Evolutionary conservation across 2,797 vertebrate species (phyloP).

Genomic region (Notoglanidium macrostoma): DNA sequence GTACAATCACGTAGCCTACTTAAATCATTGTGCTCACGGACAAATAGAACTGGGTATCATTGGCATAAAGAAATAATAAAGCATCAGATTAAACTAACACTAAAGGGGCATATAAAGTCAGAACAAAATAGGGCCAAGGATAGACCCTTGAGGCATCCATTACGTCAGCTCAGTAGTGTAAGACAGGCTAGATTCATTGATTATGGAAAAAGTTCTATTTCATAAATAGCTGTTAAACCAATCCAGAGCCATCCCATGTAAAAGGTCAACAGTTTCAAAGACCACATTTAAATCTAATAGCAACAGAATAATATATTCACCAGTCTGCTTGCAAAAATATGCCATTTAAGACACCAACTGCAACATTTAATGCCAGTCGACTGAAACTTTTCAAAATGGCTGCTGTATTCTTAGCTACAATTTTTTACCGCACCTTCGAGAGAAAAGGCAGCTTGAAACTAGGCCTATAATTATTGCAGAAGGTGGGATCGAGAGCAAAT

Average conservation of each 20-base stretch:
- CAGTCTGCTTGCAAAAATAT: background rate
- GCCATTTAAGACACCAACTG: background rate
- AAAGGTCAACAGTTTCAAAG: background rate
- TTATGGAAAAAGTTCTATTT: background rate
- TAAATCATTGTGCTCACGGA: background rate
- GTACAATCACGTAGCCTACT: background rate
- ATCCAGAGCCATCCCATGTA: background rate
- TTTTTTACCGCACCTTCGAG: background rate
- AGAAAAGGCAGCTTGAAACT: background rate
- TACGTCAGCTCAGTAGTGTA: background rate
- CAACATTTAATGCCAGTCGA: no score
- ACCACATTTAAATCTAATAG: no score
- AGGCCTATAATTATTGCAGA: background rate
- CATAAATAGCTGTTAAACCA: background rate
- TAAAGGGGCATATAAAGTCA: no score
- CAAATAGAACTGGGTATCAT: background rate
- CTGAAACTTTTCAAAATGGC: background rate
- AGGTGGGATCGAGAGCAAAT: no score
- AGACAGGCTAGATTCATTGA: background rate
- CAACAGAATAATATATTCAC: background rate
- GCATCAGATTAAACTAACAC: no score
- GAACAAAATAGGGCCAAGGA: background rate
- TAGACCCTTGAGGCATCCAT: background rate
- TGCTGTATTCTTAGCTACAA: background rate
- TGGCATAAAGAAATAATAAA: background rate